Conservation (phyloP, 2,888 invertebrate genomes). For the Agriotes lineatus region DNA sequence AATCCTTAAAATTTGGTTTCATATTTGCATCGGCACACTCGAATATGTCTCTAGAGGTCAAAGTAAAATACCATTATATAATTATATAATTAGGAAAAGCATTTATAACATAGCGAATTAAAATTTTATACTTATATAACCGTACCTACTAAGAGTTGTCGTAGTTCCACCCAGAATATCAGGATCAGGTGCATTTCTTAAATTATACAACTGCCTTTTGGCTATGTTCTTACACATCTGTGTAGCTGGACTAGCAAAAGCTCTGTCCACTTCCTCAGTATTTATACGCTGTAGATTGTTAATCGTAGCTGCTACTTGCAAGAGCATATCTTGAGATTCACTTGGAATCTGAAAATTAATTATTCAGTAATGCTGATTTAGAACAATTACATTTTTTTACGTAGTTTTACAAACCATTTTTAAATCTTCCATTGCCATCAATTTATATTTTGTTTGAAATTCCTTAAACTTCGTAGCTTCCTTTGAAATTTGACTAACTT, state of each 20-base stretch:
- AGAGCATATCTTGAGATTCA: neutral
- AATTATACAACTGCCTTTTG: neutral
- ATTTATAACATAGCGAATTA: no score
- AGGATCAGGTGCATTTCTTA: neutral
- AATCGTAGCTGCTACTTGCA: neutral
- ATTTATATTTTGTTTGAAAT: constrained; percentile 9
- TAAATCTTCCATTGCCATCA: neutral
- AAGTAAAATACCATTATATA: no score
- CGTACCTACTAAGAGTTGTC: neutral
- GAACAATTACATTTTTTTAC: neutral
- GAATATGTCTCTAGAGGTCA: no score
- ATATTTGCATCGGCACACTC: no score
- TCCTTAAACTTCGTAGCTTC: neutral
- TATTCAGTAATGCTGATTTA: neutral
- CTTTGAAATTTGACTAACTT: neutral
- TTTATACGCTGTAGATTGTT: constrained; percentile 7
- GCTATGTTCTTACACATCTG: constrained; percentile 9
- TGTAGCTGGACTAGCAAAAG: neutral
- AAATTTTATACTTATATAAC: no score
- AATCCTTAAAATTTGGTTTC: no score
- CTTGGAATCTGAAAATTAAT: neutral
- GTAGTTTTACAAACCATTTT: neutral
- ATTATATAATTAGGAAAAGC: no score
- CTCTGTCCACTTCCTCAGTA: neutral
- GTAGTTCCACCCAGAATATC: neutral